Evolutionary conservation across 2,888 invertebrate genomes (phyloP).

Genomic region (Morinoia aosen): DNA sequence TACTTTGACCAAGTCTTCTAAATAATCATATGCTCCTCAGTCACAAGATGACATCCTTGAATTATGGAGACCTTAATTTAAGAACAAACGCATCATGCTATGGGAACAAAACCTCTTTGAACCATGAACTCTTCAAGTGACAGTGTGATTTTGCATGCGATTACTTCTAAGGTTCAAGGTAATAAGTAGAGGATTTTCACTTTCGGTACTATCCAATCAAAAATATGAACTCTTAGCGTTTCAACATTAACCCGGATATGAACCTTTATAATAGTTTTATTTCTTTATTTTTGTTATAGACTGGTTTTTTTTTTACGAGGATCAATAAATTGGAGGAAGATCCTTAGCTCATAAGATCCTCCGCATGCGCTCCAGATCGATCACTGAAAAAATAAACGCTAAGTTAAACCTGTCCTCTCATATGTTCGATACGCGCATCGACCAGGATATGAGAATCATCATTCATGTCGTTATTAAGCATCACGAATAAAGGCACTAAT

Average conservation of each 20-base stretch:
- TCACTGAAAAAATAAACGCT: neutral
- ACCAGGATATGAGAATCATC: neutral
- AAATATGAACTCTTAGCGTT: neutral
- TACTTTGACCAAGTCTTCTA: neutral
- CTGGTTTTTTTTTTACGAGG: neutral
- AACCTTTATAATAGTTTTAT: neutral
- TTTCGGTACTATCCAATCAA: neutral
- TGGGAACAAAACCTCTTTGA: too few species aligned
- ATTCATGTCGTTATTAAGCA: neutral
- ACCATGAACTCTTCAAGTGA: too few species aligned
- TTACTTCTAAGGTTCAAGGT: too few species aligned
- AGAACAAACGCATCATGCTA: neutral
- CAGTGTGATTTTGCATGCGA: too few species aligned
- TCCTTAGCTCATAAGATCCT: neutral
- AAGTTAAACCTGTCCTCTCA: neutral
- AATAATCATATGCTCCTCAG: neutral
- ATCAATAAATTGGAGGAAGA: neutral
- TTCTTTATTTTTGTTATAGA: neutral
- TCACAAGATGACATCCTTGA: neutral
- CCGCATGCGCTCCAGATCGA: neutral
- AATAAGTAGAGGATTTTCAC: neutral
- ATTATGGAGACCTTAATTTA: neutral
- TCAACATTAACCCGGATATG: neutral
- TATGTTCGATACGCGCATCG: neutral
- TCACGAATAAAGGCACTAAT: neutral